Evolutionary conservation across 1,140 invertebrate species (phyloP), one percentile per base, ranked within the genome.

Genomic region (Condylostylus longicornis): DNA sequence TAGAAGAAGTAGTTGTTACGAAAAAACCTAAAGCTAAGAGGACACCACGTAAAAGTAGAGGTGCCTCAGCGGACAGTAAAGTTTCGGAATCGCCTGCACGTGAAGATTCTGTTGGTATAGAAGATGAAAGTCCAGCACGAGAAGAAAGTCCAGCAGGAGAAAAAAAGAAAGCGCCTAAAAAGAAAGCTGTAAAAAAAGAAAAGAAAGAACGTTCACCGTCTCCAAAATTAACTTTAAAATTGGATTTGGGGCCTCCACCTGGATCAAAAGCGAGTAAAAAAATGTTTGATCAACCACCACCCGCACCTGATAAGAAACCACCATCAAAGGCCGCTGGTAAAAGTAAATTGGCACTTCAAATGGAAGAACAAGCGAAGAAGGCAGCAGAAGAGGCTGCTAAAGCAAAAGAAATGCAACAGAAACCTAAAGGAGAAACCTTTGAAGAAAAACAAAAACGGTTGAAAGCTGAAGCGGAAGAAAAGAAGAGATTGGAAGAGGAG

Each of bases 201-300:
- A 60, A 58, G 33, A 56, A 60, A 18, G 57, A 60, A 21, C 56
- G 57, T 38, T 53, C 53, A 0, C 54, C 57, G 6, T 57, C 56
- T 34, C 56, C 56, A 12, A 60, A 60, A 42, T 47, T 58, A 46
- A 48, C 50, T 43, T 50, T 60, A 47, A 60, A 60, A 51, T 39
- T 60, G 18, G 56, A 60, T 38, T 54, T 59, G 14, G 57, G 57
- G 2, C n/a, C n/a, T n/a, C n/a, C n/a, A n/a, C 54, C 51, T 5
- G 54, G 54, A 2, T 49, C 51, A 32, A 60, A 60, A 34, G 54
- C 49, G 12, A 60, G 45, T 40, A 59, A 57, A 37, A 60, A 60
- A 33, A 51, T 60, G 56, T 60, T 59, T 23, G 57, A 60, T 20
- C 47, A 55, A 18, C 46, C 55, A 30, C 47, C 42, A 38, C 32